Evolutionary conservation across 1,140 invertebrate species (phyloP).

Genomic region (Drosophila baimaii): DNA sequence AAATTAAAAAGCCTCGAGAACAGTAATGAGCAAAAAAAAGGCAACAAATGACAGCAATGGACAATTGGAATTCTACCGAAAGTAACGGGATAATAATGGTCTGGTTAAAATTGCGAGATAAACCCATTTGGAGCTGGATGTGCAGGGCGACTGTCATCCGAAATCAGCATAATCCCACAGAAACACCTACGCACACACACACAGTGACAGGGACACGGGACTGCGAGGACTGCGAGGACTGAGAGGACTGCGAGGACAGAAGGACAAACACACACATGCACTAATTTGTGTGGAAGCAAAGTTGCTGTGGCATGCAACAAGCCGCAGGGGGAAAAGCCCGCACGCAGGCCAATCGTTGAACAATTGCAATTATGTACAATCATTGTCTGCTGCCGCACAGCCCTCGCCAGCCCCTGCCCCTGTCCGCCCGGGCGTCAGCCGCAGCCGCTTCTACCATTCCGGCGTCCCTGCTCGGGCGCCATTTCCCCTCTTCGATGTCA

Average conservation of each 20-base stretch:
- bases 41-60: not conserved
- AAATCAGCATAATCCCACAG: slow-evolving; percentile 16
- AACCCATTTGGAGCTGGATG: slow-evolving; percentile 16
- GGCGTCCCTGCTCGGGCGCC: slow-evolving; percentile 9
- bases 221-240: too few relatives aligned
- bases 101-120: slow-evolving; percentile 30
- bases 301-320: slow-evolving; percentile 50
- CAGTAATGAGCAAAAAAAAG: not conserved
- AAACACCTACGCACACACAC: not conserved
- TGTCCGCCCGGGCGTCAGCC: not conserved
- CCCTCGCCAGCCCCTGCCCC: not conserved
- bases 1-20: not conserved
- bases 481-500: slow-evolving; percentile 7
- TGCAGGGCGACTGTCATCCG: slow-evolving; percentile 24
- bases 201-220: not conserved
- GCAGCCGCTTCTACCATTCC: not conserved
- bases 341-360: slow-evolving; percentile 53
- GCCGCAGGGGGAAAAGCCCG: slow-evolving; percentile 43
- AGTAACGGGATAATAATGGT: slow-evolving; percentile 12
- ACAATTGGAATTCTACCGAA: not conserved
- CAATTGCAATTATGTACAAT: slow-evolving; percentile 61
- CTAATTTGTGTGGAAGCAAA: slow-evolving; percentile 49
- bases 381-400: slow-evolving; percentile 31
- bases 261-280: slow-evolving; percentile 17
- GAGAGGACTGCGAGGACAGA: too few relatives aligned